Evolutionary conservation across 2,888 invertebrate genomes (phyloP), one percentile per base, ranked within the genome.

Genomic region (Drosophila ustulata): DNA sequence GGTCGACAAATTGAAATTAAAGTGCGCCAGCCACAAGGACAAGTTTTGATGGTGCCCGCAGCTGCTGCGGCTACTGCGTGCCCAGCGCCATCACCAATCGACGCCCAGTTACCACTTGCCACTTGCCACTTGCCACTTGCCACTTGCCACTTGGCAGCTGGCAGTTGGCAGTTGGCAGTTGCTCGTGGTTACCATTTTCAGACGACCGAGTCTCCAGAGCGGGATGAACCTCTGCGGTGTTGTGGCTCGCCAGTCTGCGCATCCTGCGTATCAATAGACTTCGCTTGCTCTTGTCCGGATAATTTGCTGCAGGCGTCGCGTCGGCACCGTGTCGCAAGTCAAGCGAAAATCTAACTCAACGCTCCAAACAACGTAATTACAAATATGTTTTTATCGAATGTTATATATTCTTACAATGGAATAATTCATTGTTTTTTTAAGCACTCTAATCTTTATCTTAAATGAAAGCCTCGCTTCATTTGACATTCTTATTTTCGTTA

Each of bases 1-100:
- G 53, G 71, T 59, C 77, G 75, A 67, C 81, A 82, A 84, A 84
- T 88, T 88, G 82, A 85, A 84, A 85, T 88, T 88, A 85, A 85
- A 84, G 88, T 79, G 82, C 80, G 80, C 83, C 78, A 55, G 70
- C 75, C 82, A 82, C 84, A 87, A 87, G 81, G 75, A 77, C 70
- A 82, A 87, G 82, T 87, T 82, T 82, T 83, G 84, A 84, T 82
- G 82, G 75, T 75, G 71, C 75, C 84, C 82, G 78, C 82, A 82
- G 88, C 88, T 87, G 82, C 69, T 83, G 83, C 51, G 78, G 59
- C 61, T 67, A 62, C 67, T 69, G 65, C 77, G 70, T 77, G 75
- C 62, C 66, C 65, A 66, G 37, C 51, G 59, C 47, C 64, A 64
- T 39, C 30, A 13, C 55, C 43, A 52, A 55, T 56, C 43, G 49